These are phyloP conservation scores for Thamnaconus septentrionalis DNA, from an alignment of 2,113 vertebrate genomes.

Conservation along the genomic window DNA sequence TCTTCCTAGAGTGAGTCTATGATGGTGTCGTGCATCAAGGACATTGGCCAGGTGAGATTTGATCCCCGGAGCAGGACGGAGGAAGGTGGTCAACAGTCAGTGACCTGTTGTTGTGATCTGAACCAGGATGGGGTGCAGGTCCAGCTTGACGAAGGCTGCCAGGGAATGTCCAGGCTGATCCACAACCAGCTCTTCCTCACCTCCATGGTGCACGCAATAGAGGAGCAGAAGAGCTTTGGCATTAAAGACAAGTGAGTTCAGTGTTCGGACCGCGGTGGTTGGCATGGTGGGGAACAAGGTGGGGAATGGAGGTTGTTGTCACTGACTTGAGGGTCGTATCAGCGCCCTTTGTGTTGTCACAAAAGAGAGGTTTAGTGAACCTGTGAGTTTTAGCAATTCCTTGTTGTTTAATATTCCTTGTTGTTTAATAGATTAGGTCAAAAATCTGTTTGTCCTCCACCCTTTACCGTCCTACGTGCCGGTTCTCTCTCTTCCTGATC, in stretches of 20 bases:
- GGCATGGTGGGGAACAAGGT: too few relatives aligned
- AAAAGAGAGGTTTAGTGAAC: too few relatives aligned
- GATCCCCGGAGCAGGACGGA: neutral
- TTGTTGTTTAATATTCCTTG: too few relatives aligned
- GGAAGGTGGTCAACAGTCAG: neutral
- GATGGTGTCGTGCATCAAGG: conserved; percentile 60
- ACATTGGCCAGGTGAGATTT: conserved; percentile 69
- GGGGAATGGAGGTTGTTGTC: too few relatives aligned
- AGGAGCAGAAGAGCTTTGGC: conserved; percentile 69
- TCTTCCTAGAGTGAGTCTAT: conserved; percentile 54
- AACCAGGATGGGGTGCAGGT: conserved; percentile 49
- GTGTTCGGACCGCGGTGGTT: neutral
- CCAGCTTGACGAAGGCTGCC: conserved; percentile 53
- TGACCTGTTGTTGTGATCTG: conserved; percentile 10
- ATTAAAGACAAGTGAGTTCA: conserved; percentile 63
- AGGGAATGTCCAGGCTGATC: conserved; percentile 54
- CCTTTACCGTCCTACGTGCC: too few relatives aligned
- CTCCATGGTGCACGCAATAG: conserved; percentile 66
- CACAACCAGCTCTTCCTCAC: conserved; percentile 63
- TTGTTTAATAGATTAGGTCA: too few relatives aligned
- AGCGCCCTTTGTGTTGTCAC: too few relatives aligned
- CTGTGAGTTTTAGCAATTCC: too few relatives aligned
- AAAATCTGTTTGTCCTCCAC: too few relatives aligned
- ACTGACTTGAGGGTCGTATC: too few relatives aligned
- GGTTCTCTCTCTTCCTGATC: neutral